Conservation (phyloP, 2,113 vertebrate genomes). For the Clarias batrachus region DNA sequence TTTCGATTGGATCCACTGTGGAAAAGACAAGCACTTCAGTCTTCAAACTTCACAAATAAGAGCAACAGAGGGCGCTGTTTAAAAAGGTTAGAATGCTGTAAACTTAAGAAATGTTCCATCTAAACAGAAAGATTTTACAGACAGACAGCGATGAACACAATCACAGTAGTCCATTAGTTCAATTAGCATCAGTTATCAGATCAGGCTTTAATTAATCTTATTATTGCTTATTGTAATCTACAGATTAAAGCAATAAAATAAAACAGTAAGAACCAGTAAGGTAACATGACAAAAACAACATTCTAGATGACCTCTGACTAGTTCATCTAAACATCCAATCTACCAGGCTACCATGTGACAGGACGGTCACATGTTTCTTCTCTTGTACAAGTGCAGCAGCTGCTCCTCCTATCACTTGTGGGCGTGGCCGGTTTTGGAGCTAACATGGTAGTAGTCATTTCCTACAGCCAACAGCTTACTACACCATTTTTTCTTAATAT, state of each 20-base stretch:
- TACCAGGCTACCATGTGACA: not conserved
- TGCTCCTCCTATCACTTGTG: not conserved
- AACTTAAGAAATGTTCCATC: no score
- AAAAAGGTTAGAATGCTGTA: not conserved
- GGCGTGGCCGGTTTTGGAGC: not conserved
- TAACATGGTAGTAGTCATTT: not conserved
- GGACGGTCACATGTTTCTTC: not conserved
- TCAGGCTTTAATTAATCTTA: not conserved
- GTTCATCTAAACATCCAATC: not conserved
- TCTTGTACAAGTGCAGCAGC: not conserved
- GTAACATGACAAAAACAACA: not conserved
- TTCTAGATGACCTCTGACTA: not conserved
- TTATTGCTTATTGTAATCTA: not conserved
- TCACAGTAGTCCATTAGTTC: not conserved
- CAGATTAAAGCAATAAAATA: not conserved
- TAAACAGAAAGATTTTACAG: not conserved
- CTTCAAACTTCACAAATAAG: not conserved
- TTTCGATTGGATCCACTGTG: constrained; percentile 68
- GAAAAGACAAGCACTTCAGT: not conserved
- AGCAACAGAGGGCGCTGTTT: constrained; percentile 11
- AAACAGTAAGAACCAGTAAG: not conserved
- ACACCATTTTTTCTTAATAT: not conserved
- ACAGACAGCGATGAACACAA: not conserved
- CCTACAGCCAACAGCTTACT: not conserved
- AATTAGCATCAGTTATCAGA: not conserved